Evolutionary conservation across 1,140 invertebrate genomes (phyloP).

Genomic region (Chironomus striatipennis): DNA sequence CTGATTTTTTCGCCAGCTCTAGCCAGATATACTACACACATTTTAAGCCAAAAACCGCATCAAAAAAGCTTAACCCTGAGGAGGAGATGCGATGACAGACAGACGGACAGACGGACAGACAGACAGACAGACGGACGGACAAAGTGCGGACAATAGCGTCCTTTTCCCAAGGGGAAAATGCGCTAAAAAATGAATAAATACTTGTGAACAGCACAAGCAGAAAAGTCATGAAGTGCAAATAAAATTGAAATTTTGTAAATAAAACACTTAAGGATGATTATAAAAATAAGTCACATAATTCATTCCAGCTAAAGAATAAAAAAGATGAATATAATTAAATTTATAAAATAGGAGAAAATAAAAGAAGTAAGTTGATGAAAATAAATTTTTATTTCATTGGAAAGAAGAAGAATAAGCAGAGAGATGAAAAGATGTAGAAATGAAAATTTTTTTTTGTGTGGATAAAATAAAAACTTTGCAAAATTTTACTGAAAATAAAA

Average conservation of each 20-base stretch:
- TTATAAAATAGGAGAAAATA: neutral
- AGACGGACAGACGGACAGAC: no score
- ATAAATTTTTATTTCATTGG: neutral
- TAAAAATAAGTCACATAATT: constrained; percentile 22
- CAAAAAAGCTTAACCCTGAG: no score
- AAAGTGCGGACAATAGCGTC: no score
- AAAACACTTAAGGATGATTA: neutral
- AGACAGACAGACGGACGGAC: no score
- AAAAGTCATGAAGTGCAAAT: neutral
- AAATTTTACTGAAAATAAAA: no score
- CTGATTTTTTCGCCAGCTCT: no score
- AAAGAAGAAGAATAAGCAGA: neutral
- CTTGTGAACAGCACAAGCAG: neutral
- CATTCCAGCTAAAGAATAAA: constrained; percentile 11
- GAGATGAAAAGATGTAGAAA: neutral
- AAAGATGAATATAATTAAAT: neutral
- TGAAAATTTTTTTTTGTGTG: neutral
- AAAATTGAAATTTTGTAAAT: neutral
- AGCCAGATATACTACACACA: no score
- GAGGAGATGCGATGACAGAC: no score
- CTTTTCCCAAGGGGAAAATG: no score
- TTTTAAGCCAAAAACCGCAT: no score
- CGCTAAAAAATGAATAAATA: neutral
- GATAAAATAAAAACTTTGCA: no score
- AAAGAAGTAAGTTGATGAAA: neutral